Evolutionary conservation across 2,888 invertebrate genomes (phyloP), one percentile per base, ranked within the genome.

Genomic region (Nymphalis c-album): DNA sequence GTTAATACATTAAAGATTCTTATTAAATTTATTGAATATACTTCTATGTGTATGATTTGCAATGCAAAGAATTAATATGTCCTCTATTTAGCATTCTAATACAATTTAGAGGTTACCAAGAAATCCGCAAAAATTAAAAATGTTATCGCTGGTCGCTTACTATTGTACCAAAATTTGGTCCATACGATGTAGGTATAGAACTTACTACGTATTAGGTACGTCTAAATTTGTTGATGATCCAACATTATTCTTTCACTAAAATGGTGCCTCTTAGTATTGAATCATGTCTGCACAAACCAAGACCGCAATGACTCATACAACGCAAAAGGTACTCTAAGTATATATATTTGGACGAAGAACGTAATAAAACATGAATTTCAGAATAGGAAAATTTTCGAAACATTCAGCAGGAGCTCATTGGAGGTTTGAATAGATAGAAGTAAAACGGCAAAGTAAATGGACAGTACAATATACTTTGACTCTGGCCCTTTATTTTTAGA

Each of bases 161-260:
- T 10, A 18, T 20, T 13, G 18, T 31, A 22, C 10, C 17, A 45
- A 59, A 46, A 18, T 7, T 16, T 17, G 45, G 13, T 17, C n/a
- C 20, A 45, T 7, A 40, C 20, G 4, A 18, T 7, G 45, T 40
- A 59, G 53, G 20, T 65, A 53, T 31, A 46, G 22, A 59, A 48
- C n/a, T 31, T 61, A 67, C 53, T 71, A 63, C 69, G 69, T 63
- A 65, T 53, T 67, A 60, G 59, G 51, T 51, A 51, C 6, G 59
- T 71, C 71, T 74, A 74, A 67, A 74, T 73, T 70, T 55, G 72
- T 62, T 61, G 74, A 77, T 76, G 76, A 76, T 69, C 72, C 67
- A 71, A 73, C 71, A 64, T 68, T 64, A 67, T 72, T 76, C 76
- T 75, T 77, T 76, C 76, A 71, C 75, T 70, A 73, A 74, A 73